Conservation (phyloP, 1,140 invertebrate genomes). For the Harpegnathos saltator region DNA sequence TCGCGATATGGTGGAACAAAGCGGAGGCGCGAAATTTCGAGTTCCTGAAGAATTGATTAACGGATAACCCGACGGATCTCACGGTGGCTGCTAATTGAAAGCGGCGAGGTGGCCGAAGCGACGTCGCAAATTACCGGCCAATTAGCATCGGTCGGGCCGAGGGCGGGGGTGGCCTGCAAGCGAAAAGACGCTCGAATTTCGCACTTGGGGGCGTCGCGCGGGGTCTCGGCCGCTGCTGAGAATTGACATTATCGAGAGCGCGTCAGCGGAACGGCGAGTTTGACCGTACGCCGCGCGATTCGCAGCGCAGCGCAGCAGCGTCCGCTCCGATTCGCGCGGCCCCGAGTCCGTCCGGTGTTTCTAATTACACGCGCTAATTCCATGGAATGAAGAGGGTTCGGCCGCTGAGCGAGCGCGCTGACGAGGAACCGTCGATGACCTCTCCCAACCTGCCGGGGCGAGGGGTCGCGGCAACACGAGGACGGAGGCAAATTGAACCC, state of each 20-base stretch:
- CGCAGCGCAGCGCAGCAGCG: too few relatives aligned
- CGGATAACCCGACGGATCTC: neutral
- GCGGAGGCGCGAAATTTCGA: too few relatives aligned
- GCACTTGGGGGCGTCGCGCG: neutral
- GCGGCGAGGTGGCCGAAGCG: neutral
- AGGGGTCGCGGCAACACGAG: neutral
- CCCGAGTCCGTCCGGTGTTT: constrained; percentile 32
- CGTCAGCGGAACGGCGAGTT: constrained; percentile 7
- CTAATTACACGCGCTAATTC: constrained; percentile 59
- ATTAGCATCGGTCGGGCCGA: constrained; percentile 12
- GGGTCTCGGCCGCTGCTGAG: too few relatives aligned
- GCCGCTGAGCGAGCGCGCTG: neutral
- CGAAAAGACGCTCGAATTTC: constrained; percentile 8
- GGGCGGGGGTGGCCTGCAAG: neutral
- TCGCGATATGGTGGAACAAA: too few relatives aligned
- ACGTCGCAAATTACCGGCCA: constrained; percentile 17
- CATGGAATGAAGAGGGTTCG: constrained; percentile 42
- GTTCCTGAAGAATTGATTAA: too few relatives aligned
- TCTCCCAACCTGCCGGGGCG: neutral
- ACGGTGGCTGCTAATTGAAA: neutral
- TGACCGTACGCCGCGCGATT: constrained; percentile 6
- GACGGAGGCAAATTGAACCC: constrained; percentile 42
- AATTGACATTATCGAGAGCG: constrained; percentile 37
- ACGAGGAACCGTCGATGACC: constrained; percentile 28
- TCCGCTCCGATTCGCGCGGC: constrained; percentile 44